Conservation (phyloP, 2,797 vertebrate genomes). For the Epinephelus awoara region DNA sequence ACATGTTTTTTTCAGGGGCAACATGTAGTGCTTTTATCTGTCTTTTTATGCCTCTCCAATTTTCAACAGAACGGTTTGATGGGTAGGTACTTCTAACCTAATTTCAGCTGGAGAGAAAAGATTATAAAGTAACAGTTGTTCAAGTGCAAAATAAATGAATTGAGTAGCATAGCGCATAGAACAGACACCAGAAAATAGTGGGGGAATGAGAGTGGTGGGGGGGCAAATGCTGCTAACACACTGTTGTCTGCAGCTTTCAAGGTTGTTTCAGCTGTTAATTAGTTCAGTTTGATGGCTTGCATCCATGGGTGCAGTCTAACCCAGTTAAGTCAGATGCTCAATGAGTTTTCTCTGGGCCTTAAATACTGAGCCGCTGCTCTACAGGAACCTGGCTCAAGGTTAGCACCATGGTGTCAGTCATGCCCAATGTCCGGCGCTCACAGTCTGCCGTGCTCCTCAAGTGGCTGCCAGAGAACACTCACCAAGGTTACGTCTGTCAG, state of each 20-base stretch:
- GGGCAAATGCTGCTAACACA: constrained; percentile 47
- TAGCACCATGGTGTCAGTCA: constrained; percentile 60
- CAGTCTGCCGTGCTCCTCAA: constrained; percentile 69
- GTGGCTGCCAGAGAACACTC: constrained; percentile 71
- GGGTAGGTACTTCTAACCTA: constrained; percentile 67
- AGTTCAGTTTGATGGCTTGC: constrained; percentile 76
- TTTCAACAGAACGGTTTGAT: constrained; percentile 65
- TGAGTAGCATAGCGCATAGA: constrained; percentile 36
- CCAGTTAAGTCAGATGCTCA: constrained; percentile 75
- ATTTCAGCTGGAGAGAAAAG: constrained; percentile 61
- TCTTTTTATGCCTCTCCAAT: constrained; percentile 66
- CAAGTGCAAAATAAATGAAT: constrained; percentile 69
- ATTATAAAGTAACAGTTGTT: constrained; percentile 66
- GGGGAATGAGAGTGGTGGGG: neutral
- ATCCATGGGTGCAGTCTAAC: constrained; percentile 73
- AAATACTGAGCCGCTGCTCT: constrained; percentile 63
- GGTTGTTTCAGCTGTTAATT: constrained; percentile 79
- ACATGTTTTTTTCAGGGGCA: constrained; percentile 53
- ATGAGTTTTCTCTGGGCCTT: constrained; percentile 66
- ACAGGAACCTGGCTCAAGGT: constrained; percentile 76
- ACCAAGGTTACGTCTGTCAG: constrained; percentile 76
- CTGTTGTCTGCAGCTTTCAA: constrained; percentile 74
- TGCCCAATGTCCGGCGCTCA: constrained; percentile 62
- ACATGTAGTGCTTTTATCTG: constrained; percentile 62
- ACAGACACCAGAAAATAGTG: constrained; percentile 31